Evolutionary conservation across 2,113 vertebrate genomes (phyloP), one percentile per base, ranked within the genome.

Genomic region (Piprites chloris): DNA sequence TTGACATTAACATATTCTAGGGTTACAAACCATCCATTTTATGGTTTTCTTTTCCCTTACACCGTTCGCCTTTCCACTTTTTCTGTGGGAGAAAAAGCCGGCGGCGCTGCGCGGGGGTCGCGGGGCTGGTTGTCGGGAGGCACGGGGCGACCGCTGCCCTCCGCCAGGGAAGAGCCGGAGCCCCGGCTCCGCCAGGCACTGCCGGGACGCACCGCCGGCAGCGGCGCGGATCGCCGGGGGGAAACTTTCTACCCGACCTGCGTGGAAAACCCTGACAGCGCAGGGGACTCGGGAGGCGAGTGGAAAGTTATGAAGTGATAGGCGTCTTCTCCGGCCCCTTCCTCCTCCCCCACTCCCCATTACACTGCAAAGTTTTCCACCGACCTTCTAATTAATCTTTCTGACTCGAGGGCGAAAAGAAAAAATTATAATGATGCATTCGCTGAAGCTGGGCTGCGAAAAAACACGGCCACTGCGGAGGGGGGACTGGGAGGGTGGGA

Each of bases 1-100:
- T 21, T n/a, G 47, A 14, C 61, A 83, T 83, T 92, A 95, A 69
- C 96, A 95, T 95, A 92, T 55, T 94, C 93, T 95, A 93, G 84
- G 78, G 90, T 94, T 95, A 91, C 94, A 78, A 92, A 83, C 17
- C 90, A 52, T 87, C 59, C 84, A 37, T 89, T 94, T 94, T 85
- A 74, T 52, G 78, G 72, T 26, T 83, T 87, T 75, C 35, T 90
- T 89, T 84, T 61, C 78, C 67, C 58, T 75, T 15, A 14, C 61
- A 35, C 39, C 18, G 17, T 47, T 78, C 42, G 20, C 52, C 24
- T 85, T 81, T 52, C 42, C 65, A 19, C 65, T 35, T 83, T 39
- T 85, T 27, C 33, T 39, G 4, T 2, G 12, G 19, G 42, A 62
- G 30, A 3, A 49, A 11, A 41, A 78, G 5, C 23, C 55, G 14